Conservation (phyloP, 1,140 invertebrate species). For the Drosophila subpulchrella region DNA sequence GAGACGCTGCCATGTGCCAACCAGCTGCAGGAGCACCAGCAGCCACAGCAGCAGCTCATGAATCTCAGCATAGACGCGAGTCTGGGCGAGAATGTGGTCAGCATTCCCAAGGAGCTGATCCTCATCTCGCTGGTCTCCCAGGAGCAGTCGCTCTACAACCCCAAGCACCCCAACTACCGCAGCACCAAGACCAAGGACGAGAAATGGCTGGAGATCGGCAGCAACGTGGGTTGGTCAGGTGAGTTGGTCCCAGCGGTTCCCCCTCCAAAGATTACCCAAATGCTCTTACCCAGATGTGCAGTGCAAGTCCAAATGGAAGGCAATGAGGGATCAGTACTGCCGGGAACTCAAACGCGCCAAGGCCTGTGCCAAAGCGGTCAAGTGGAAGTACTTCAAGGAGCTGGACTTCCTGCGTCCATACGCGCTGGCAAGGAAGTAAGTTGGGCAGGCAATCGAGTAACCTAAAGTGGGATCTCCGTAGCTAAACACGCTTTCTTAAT, state of each 20-base stretch:
- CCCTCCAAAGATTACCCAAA: background rate
- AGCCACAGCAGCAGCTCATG: conserved; percentile 50
- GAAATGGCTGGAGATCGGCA: conserved; percentile 76
- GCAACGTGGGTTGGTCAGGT: conserved; percentile 75
- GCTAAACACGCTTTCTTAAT: too few relatives aligned
- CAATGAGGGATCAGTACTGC: conserved; percentile 80
- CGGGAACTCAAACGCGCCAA: conserved; percentile 78
- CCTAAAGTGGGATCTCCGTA: too few relatives aligned
- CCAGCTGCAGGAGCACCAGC: conserved; percentile 53
- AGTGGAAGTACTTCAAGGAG: conserved; percentile 82
- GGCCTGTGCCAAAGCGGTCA: conserved; percentile 67
- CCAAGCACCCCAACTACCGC: conserved; percentile 75
- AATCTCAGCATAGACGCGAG: conserved; percentile 54
- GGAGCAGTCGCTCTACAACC: conserved; percentile 77
- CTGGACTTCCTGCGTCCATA: conserved; percentile 77
- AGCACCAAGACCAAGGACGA: conserved; percentile 74
- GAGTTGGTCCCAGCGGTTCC: conserved; percentile 6
- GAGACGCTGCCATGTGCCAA: conserved; percentile 58
- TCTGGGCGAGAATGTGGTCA: conserved; percentile 57
- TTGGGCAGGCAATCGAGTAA: background rate
- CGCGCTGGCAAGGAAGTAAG: conserved; percentile 76
- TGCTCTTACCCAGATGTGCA: conserved; percentile 41
- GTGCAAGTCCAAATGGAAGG: conserved; percentile 83
- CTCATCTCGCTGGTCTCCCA: conserved; percentile 76
- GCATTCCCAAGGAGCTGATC: conserved; percentile 69